Evolutionary conservation across 2,113 vertebrate genomes (phyloP), one percentile per base, ranked within the genome.

Genomic region (Kobus ellipsiprymnus): DNA sequence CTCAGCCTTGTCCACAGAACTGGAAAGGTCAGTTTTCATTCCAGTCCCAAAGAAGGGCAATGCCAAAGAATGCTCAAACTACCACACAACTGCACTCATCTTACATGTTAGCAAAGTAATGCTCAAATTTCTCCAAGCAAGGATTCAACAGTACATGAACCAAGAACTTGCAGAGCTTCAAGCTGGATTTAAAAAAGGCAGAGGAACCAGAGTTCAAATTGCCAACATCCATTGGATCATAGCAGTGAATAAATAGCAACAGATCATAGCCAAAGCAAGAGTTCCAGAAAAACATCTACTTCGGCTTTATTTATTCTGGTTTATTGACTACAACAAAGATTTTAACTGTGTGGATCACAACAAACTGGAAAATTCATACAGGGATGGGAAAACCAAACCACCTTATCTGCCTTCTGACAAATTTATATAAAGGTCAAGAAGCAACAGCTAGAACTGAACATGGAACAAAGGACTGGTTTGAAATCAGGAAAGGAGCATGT

Each of bases 401-500:
- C 33, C 33, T n/a, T 64, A 17, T 64, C 30, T n/a, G 15, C 62
- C 62, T 64, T 33, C 62, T 64, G 7, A 64, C 33, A n/a, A 64
- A 64, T 64, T n/a, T 64, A 33, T 64, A 64, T 64, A 15, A n/a
- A 64, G 62, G 16, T 19, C 62, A 64, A n/a, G 62, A n/a, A 64
- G 62, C 30, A 64, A n/a, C 16, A n/a, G 15, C 30, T 64, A 33
- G 33, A 64, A 64, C 7, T 19, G 16, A 64, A 64, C 30, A 64
- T n/a, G 1, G 62, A 9, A 64, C 62, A 64, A 64, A 0, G 1
- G 16, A 64, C 30, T 64, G 62, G 33, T 17, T n/a, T 3, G 0
- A 64, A n/a, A 64, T n/a, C 16, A 0, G 62, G 15, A 64, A 64
- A 64, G 33, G 15, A 64, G 4, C 9, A n/a, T 33, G 16, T n/a